Conservation (phyloP, 2,113 vertebrate species). For the Pongo abelii region DNA sequence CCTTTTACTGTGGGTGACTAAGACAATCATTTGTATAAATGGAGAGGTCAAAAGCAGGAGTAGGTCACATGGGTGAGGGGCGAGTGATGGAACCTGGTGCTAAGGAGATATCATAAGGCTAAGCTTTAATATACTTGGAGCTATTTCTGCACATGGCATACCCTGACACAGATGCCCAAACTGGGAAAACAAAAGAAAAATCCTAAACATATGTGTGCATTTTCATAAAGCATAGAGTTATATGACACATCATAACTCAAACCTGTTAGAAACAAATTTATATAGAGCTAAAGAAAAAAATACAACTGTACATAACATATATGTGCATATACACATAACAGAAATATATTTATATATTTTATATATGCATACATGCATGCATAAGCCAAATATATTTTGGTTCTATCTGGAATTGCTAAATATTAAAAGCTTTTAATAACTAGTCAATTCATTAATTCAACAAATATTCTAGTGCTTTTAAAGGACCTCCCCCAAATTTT, state of each 20-base stretch:
- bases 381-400: not conserved
- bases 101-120: not conserved
- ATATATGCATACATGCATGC: not conserved
- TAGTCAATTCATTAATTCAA: not conserved
- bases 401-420: not conserved
- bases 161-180: not conserved
- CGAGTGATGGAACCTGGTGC: not conserved
- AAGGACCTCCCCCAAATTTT: not conserved
- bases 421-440: not conserved
- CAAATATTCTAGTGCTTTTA: not conserved
- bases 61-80: not conserved
- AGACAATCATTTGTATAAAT: not conserved
- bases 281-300: not conserved
- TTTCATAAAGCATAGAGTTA: constrained; percentile 6
- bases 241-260: not conserved
- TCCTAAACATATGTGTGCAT: not conserved
- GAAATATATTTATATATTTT: not conserved
- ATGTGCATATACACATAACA: not conserved
- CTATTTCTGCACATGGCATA: not conserved
- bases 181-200: not conserved
- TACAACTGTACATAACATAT: not conserved
- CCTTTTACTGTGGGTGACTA: not conserved
- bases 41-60: not conserved
- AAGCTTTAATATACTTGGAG: not conserved
- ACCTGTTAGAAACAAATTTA: not conserved